phyloP scores from a whole-genome alignment of 2,113 vertebrate genomes.

The Halichoeres trimaculatus region DNA sequence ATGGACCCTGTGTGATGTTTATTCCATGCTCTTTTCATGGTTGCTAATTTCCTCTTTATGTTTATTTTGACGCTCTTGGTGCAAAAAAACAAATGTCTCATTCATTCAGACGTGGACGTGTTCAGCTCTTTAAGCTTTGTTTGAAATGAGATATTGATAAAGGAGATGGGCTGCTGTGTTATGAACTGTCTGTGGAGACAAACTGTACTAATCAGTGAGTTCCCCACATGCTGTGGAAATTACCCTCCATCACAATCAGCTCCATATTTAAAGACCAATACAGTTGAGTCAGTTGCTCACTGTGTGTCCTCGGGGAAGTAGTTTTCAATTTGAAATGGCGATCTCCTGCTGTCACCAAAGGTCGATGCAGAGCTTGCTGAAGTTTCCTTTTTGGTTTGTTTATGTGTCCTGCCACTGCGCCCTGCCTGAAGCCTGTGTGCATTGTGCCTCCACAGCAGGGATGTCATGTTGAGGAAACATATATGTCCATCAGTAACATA shows the following conservation, averaged over 20 bases:
- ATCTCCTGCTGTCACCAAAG: constrained; percentile 14
- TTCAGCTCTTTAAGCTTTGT: too few relatives aligned
- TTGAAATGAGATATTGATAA: too few relatives aligned
- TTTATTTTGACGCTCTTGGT: too few relatives aligned
- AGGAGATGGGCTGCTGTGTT: not conserved
- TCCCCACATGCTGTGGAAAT: not conserved
- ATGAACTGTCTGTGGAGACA: not conserved
- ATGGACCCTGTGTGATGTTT: too few relatives aligned
- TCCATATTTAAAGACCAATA: not conserved
- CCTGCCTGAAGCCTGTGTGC: not conserved
- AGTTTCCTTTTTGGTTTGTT: not conserved
- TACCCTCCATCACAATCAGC: too few relatives aligned
- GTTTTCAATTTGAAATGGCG: not conserved
- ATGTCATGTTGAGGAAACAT: constrained; percentile 15
- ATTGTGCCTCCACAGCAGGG: constrained; percentile 23
- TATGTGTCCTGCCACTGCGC: not conserved
- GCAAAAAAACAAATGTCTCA: too few relatives aligned
- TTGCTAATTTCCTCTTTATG: too few relatives aligned
- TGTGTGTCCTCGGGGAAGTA: not conserved
- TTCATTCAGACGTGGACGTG: not conserved
- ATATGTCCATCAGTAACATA: constrained; percentile 31
- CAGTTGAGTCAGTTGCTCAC: not conserved
- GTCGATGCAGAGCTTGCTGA: constrained; percentile 19
- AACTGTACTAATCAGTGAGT: not conserved
- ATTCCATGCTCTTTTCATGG: too few relatives aligned